Conservation (phyloP, 2,113 vertebrate genomes). For the Notothenia coriiceps region DNA sequence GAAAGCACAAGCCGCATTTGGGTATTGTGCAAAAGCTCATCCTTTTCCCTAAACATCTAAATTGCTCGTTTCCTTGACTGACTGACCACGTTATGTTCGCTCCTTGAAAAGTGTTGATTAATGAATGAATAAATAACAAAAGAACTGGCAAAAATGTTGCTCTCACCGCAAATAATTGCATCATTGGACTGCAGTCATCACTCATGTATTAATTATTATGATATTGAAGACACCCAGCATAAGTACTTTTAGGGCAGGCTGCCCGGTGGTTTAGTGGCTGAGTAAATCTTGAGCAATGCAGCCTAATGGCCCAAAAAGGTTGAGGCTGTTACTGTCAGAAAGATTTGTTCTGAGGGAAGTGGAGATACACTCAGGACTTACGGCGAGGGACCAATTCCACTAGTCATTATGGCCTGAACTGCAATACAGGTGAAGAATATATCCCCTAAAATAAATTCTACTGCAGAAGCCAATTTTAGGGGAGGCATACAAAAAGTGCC, state of each 20-base stretch:
- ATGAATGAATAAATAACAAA: background rate
- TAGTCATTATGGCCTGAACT: conserved; percentile 1
- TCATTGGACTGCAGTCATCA: background rate
- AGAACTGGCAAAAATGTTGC: background rate
- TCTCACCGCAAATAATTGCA: conserved; percentile 14
- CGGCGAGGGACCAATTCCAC: background rate
- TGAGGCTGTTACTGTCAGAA: conserved; percentile 19
- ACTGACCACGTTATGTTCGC: background rate
- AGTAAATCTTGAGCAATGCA: conserved; percentile 9
- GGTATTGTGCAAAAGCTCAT: background rate
- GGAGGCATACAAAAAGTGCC: background rate
- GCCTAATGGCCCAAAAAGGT: conserved; percentile 30
- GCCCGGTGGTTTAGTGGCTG: conserved; percentile 20
- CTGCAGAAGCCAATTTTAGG: background rate
- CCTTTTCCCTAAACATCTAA: background rate
- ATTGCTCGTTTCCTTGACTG: background rate
- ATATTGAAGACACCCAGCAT: conserved; percentile 1
- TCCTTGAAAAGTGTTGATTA: background rate
- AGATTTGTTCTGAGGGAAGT: background rate
- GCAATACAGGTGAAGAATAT: background rate
- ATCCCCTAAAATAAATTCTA: background rate
- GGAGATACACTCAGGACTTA: background rate
- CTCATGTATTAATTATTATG: background rate
- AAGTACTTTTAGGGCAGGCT: conserved; percentile 34
- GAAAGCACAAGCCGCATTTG: background rate